These are phyloP conservation scores for Hesperophylax magnus DNA, from an alignment of 1,140 invertebrate species.

Conservation along the genomic window DNA sequence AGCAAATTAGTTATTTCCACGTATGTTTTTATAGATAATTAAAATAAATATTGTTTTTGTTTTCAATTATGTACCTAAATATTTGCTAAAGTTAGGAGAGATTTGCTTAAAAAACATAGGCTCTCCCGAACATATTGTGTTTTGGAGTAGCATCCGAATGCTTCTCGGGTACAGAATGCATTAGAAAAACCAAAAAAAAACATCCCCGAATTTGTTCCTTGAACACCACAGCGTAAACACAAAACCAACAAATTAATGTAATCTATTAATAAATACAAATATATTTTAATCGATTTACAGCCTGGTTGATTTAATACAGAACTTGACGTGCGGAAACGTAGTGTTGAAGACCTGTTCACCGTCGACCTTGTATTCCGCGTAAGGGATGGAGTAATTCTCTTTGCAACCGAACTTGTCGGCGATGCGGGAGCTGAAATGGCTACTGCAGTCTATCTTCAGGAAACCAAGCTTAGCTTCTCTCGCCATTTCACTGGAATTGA, in stretches of 20 bases:
- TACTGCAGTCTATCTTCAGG: constrained; percentile 74
- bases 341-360: constrained; percentile 71
- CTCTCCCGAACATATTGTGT: too few species aligned
- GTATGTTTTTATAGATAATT: too few species aligned
- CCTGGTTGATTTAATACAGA: constrained; percentile 26
- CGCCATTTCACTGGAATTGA: neutral
- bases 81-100: too few species aligned
- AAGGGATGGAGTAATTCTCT: constrained; percentile 73
- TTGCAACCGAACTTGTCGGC: constrained; percentile 76
- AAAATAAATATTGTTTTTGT: too few species aligned
- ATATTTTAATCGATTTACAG: neutral
- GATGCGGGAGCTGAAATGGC: constrained; percentile 75
- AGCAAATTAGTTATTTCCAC: too few species aligned
- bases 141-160: too few species aligned
- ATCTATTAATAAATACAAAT: neutral
- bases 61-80: too few species aligned
- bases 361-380: constrained; percentile 73
- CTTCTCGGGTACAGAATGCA: too few species aligned
- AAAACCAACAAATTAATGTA: neutral
- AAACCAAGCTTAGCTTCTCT: constrained; percentile 63
- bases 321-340: constrained; percentile 66
- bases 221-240: too few species aligned
- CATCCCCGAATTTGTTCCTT: too few species aligned
- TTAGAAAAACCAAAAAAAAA: too few species aligned
- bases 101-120: too few species aligned